Base-by-base conservation (phyloP, 1,140 invertebrate genomes). In the Lordiphosa stackelbergi region DNA sequence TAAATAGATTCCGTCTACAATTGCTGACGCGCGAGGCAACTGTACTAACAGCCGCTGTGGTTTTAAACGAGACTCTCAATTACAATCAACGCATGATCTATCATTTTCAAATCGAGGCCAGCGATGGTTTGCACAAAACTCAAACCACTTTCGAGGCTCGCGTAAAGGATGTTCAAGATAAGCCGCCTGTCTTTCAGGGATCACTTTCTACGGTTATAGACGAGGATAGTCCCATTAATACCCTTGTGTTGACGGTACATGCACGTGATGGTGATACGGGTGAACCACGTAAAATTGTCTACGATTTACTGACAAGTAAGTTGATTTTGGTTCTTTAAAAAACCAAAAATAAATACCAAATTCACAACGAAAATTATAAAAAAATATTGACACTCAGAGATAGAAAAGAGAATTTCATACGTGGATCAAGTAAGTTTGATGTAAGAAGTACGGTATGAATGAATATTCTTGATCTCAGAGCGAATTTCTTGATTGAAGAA, bases 151-250 rank as follows among this genome's bases (percentile, higher is more conserved):
- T 96, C 5, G 92, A 93, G 79, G 92, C 96, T 12, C 92, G 92
- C 58, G 92, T 97, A 1, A 90, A 91, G 41, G 95, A 97, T 85
- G 91, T 95, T 9, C 94, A 95, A 88, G 94, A 96, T 79, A 93
- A 91, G 19, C 94, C 94, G 1, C 95, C 95, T 0, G 91, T 93
- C 35, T 97, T 97, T 88, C 90, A 92, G 22, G 94, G 95, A 2
- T 92, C 94, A 0, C 88, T 96, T 19, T 93, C 93, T 6, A 94
- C 93, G 0, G 91, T 96, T 24, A 91, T 97, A n/a, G 89, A 91
- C 16, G 96, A 97, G 88, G 94, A 96, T 78, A 93, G 93, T 62
- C 91, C 93, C 0, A 95, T 97, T 43, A 95, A 95, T n/a, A 94
- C 93, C 2, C 87, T 94, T 8, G 94, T 95, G 1, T 91, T 96